Conservation (phyloP, 2,888 invertebrate species). For the Drosophila meridiana region DNA sequence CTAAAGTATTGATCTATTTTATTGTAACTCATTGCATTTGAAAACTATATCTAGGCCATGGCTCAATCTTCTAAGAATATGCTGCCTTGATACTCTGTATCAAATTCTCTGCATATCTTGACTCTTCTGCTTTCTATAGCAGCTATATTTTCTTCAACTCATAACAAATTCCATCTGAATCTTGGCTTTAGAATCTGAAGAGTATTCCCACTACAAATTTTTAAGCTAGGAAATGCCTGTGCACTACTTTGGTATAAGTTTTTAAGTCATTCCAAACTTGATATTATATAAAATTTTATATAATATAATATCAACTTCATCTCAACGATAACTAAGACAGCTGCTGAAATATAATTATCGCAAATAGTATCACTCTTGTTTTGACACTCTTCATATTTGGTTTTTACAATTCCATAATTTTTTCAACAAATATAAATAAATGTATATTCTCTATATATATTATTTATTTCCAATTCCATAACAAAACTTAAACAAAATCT, state of each 20-base stretch:
- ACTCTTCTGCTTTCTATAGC: too few relatives aligned
- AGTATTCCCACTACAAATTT: too few relatives aligned
- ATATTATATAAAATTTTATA: not conserved
- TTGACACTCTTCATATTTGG: not conserved
- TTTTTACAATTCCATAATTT: not conserved
- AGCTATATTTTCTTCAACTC: not conserved
- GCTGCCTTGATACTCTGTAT: not conserved
- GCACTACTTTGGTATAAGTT: too few relatives aligned
- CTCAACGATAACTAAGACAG: not conserved
- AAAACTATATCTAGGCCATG: not conserved
- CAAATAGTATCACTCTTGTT: not conserved
- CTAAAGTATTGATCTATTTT: not conserved
- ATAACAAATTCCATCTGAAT: not conserved
- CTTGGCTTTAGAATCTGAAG: too few relatives aligned
- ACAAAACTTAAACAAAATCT: not conserved
- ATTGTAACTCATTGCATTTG: not conserved
- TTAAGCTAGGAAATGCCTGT: too few relatives aligned
- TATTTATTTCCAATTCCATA: not conserved
- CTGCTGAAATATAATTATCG: not conserved
- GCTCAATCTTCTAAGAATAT: not conserved
- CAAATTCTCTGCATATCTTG: not conserved
- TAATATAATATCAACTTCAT: not conserved
- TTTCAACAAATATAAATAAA: not conserved
- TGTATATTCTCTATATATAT: not conserved
- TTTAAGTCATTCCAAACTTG: too few relatives aligned